Percentiles rank a stretch among this genome's conserved stretches.
phyloP scores from a whole-genome alignment of 2,113 vertebrate genomes.

The Lophotis ruficrista region DNA sequence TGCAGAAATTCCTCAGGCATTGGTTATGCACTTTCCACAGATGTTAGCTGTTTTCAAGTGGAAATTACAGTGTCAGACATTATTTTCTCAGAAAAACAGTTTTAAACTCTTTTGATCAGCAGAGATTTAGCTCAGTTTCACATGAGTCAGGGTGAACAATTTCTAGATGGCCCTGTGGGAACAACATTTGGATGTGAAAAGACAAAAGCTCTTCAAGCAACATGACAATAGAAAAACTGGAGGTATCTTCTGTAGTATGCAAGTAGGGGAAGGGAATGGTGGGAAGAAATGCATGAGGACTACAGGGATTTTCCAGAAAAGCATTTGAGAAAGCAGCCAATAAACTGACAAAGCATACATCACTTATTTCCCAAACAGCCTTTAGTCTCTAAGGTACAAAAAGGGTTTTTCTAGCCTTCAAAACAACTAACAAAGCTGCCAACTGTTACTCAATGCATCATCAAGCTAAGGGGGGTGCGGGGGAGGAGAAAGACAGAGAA shows the following conservation, averaged over 20 bases:
- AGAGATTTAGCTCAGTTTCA: conserved; percentile 52
- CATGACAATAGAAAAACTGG: conserved; percentile 2
- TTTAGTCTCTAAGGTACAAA: conserved; percentile 41
- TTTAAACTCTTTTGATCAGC: conserved; percentile 50
- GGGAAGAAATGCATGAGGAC: conserved; percentile 5
- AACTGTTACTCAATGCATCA: conserved; percentile 48
- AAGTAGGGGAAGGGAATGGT: neutral
- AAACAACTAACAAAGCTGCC: conserved; percentile 58
- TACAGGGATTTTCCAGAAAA: conserved; percentile 24
- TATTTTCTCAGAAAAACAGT: conserved; percentile 65
- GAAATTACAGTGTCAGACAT: conserved; percentile 61
- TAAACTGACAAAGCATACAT: conserved; percentile 35
- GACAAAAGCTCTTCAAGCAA: conserved; percentile 21
- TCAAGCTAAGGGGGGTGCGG: neutral
- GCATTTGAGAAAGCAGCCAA: conserved; percentile 27
- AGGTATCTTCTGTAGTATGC: neutral
- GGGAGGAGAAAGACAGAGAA: neutral
- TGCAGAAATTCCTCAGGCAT: conserved; percentile 46
- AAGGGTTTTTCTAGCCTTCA: conserved; percentile 49
- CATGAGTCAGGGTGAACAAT: conserved; percentile 55
- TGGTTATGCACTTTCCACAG: conserved; percentile 60
- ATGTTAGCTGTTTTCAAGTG: conserved; percentile 66
- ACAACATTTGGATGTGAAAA: conserved; percentile 33
- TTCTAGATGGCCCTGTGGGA: conserved; percentile 46
- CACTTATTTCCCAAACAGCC: conserved; percentile 43